Evolutionary conservation across 2,888 invertebrate genomes (phyloP).

Genomic region (Callyntrura sp.): DNA sequence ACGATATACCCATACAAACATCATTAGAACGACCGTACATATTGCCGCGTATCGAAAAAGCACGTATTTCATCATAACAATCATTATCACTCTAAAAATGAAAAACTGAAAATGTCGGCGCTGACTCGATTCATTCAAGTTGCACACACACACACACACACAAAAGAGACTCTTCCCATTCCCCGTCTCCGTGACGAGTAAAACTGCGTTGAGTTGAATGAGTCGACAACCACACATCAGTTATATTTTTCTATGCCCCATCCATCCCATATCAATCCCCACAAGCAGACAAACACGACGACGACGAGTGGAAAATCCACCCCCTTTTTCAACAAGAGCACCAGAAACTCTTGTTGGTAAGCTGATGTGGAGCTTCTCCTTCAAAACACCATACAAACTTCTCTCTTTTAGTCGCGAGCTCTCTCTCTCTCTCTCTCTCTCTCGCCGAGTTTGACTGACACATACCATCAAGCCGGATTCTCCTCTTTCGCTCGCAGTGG

Average conservation of each 20-base stretch:
- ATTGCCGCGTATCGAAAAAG: neutral
- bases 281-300: conserved; percentile 48
- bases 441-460: conserved; percentile 45
- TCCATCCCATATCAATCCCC: conserved; percentile 77
- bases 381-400: conserved; percentile 47
- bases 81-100: conserved; percentile 33
- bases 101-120: conserved; percentile 48
- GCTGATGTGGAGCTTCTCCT: neutral
- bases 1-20: neutral
- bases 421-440: conserved; percentile 11
- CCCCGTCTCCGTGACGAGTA: conserved; percentile 23
- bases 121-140: conserved; percentile 1
- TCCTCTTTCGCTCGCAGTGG: conserved; percentile 33
- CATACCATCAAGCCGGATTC: conserved; percentile 65
- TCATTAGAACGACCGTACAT: neutral
- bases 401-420: conserved; percentile 28
- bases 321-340: conserved; percentile 72
- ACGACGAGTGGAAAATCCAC: conserved; percentile 75
- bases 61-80: conserved; percentile 49
- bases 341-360: conserved; percentile 53
- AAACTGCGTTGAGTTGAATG: conserved; percentile 40
- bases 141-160: conserved; percentile 2
- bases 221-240: conserved; percentile 54
- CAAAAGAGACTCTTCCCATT: conserved; percentile 51
- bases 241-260: conserved; percentile 44